Base-by-base conservation (phyloP, 1,140 invertebrate species). In the Drosophila quadrilineata region DNA sequence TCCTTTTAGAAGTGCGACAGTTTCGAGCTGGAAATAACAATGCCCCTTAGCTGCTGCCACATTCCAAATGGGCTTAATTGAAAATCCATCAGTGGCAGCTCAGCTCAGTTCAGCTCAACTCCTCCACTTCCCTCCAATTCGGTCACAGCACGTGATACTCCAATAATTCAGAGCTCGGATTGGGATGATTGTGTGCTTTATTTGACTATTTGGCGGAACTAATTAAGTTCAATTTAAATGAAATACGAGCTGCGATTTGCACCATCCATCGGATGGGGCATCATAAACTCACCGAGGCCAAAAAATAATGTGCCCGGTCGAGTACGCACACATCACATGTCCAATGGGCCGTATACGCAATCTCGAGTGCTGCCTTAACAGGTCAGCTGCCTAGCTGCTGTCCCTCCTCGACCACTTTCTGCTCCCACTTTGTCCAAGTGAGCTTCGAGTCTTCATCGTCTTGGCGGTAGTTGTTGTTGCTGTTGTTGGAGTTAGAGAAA, bases 161-260 rank as follows among this genome's bases (percentile, higher is more conserved):
- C 33, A 54, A 54, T 54, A 41, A 54, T 40, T 36, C 48, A 52
- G n/a, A n/a, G n/a, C n/a, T n/a, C 48, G 6, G 12, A 40, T 4
- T 41, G 6, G 5, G 0, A 17, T 17, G 12, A 6, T 35, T 3
- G 33, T 43, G 24, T 54, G 46, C 24, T 59, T 45, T 59, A 50
- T 59, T 59, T 45, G 36, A 35, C 66, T 73, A 48, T 75, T 82
- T 82, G 74, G 79, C 74, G 74, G 57, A 84, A 79, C 79, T 85
- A 85, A 85, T 85, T 85, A 85, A 86, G 71, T 79, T 85, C 79
- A 70, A 85, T 85, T 85, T 85, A 86, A 85, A 86, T 85, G 79
- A 85, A 85, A 85, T 75, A 85, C 67, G 79, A 86, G 75, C 79
- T 58, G 56, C 74, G 71, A 85, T 85, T 85, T 85, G 75, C 63